A percentile compares a stretch with the other conserved stretches of the same genome.
Conservation (phyloP, 2,888 invertebrate genomes). For the Nomada fucata region DNA sequence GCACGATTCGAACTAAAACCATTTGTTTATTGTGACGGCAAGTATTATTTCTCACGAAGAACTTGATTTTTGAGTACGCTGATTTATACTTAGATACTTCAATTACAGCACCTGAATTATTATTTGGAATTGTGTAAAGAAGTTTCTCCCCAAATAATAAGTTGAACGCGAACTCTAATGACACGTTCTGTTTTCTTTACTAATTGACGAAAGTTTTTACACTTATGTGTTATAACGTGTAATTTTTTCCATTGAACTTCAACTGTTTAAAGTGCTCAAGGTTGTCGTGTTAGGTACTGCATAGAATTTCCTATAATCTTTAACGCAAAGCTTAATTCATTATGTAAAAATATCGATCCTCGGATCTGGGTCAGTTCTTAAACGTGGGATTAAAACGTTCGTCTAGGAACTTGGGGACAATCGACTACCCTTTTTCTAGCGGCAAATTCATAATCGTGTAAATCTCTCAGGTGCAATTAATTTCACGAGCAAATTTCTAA, state of each 20-base stretch:
- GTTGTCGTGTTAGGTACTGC: slow-evolving; percentile 27
- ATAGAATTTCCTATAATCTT: slow-evolving; percentile 27
- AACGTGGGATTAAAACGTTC: slow-evolving; percentile 14
- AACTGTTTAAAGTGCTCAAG: slow-evolving; percentile 36
- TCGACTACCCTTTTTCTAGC: not conserved
- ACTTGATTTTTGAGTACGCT: too few species aligned
- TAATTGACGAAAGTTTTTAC: not conserved
- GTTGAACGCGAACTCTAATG: too few species aligned
- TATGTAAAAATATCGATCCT: slow-evolving; percentile 52
- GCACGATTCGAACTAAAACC: too few species aligned
- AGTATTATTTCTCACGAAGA: too few species aligned
- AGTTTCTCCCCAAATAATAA: too few species aligned
- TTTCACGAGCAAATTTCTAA: not conserved
- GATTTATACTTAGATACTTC: too few species aligned
- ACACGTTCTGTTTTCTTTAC: not conserved
- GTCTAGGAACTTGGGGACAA: not conserved
- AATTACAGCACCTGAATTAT: too few species aligned
- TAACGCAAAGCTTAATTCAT: slow-evolving; percentile 41
- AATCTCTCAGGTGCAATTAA: not conserved
- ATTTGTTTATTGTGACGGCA: too few species aligned
- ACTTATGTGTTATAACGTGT: not conserved
- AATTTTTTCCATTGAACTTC: slow-evolving; percentile 23
- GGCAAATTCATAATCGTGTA: not conserved
- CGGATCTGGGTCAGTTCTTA: slow-evolving; percentile 34
- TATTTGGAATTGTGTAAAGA: too few species aligned